Conservation (phyloP, 2,113 vertebrate genomes). For the Microtus richardsoni region DNA sequence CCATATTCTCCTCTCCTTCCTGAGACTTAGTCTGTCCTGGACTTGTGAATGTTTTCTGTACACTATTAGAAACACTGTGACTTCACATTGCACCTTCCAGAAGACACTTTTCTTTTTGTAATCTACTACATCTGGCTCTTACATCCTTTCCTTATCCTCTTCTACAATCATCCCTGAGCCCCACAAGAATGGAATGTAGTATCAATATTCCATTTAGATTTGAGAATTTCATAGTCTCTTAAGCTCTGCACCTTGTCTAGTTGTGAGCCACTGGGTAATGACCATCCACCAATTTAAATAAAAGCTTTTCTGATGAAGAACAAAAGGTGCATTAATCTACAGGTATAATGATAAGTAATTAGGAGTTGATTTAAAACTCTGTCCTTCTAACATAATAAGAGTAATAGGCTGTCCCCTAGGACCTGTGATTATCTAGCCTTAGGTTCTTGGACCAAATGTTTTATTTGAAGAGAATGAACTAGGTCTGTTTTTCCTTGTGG, state of each 20-base stretch:
- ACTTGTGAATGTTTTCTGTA: not conserved
- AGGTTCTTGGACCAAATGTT: not conserved
- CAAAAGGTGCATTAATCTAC: not conserved
- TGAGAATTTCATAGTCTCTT: not conserved
- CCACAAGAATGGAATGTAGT: not conserved
- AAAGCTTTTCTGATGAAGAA: not conserved
- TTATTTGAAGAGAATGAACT: not conserved
- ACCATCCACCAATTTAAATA: not conserved
- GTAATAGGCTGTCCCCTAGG: not conserved
- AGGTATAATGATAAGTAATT: not conserved
- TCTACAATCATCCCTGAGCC: not conserved
- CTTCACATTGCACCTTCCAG: too few species aligned
- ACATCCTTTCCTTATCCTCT: not conserved
- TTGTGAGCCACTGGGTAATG: not conserved
- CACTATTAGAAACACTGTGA: not conserved
- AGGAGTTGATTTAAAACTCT: not conserved
- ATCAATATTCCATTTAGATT: not conserved
- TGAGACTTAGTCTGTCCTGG: not conserved
- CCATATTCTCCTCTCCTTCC: not conserved
- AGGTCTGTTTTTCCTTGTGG: not conserved
- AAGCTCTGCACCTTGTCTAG: not conserved
- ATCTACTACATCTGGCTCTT: not conserved
- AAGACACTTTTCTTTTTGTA: not conserved
- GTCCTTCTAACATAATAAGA: not conserved
- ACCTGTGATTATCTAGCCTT: not conserved